phyloP scores from a whole-genome alignment of 2,797 vertebrate species.

The Podarcis siculus region DNA sequence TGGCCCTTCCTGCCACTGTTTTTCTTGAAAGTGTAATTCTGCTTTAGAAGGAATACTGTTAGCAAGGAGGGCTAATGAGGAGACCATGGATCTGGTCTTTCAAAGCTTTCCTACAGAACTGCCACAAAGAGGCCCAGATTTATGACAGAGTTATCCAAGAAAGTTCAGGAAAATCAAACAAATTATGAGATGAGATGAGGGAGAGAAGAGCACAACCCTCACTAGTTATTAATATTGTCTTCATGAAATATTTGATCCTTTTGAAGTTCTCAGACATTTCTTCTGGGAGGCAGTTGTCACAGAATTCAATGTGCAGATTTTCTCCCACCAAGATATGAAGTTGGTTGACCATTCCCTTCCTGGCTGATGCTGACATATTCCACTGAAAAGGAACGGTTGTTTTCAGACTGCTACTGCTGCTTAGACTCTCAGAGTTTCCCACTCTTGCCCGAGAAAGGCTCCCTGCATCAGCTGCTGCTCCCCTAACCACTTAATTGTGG shows the following conservation, averaged over 20 bases:
- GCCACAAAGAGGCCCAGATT: too few species aligned
- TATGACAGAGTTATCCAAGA: too few species aligned
- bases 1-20: background rate
- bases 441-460: background rate
- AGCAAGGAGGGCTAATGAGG: too few species aligned
- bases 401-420: background rate
- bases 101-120: too few species aligned
- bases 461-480: background rate
- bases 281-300: background rate
- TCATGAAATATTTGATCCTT: background rate
- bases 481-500: background rate
- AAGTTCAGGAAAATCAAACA: too few species aligned
- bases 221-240: background rate
- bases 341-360: background rate
- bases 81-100: too few species aligned
- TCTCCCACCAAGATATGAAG: too few species aligned
- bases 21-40: background rate
- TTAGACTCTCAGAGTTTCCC: background rate
- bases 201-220: too few species aligned
- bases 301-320: too few species aligned
- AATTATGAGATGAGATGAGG: too few species aligned
- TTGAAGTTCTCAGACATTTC: background rate
- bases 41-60: background rate
- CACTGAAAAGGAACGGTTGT: background rate
- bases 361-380: background rate